These are phyloP conservation scores for Acomys russatus DNA, from an alignment of 2,797 vertebrate species.

Conservation along the genomic window DNA sequence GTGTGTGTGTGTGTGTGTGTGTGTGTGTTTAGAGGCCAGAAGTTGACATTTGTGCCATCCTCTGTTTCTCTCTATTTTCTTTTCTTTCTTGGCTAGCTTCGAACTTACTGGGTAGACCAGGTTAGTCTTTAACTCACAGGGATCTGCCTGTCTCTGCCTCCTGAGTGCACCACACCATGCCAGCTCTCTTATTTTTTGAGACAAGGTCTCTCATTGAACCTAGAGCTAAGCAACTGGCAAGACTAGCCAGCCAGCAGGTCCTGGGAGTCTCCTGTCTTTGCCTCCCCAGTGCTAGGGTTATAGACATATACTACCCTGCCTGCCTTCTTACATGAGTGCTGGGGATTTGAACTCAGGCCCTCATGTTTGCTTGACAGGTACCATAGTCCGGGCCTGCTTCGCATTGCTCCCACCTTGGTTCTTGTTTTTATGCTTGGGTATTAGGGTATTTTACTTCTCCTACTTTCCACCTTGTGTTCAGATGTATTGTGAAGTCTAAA, in stretches of 20 bases:
- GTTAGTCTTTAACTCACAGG: neutral
- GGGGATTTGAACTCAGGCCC: neutral
- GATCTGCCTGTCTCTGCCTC: neutral
- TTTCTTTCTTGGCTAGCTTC: neutral
- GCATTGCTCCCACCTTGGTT: fast-evolving
- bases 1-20: neutral
- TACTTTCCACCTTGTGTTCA: neutral
- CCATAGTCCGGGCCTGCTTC: fast-evolving
- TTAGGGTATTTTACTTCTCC: neutral
- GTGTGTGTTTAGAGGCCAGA: neutral
- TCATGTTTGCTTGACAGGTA: neutral
- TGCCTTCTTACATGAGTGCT: neutral
- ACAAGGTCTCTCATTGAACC: neutral
- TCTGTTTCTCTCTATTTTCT: neutral
- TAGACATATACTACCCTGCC: neutral
- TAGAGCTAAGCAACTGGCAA: neutral
- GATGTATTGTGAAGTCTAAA: no score
- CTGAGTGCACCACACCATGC: neutral
- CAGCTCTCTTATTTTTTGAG: neutral
- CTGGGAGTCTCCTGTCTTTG: neutral
- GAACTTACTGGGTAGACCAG: neutral
- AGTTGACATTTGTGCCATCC: neutral
- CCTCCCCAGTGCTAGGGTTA: neutral
- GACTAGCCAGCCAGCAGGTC: neutral
- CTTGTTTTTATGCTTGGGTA: neutral